Base-by-base conservation (phyloP, 1,140 invertebrate genomes). In the Drosophila pectinifera region DNA sequence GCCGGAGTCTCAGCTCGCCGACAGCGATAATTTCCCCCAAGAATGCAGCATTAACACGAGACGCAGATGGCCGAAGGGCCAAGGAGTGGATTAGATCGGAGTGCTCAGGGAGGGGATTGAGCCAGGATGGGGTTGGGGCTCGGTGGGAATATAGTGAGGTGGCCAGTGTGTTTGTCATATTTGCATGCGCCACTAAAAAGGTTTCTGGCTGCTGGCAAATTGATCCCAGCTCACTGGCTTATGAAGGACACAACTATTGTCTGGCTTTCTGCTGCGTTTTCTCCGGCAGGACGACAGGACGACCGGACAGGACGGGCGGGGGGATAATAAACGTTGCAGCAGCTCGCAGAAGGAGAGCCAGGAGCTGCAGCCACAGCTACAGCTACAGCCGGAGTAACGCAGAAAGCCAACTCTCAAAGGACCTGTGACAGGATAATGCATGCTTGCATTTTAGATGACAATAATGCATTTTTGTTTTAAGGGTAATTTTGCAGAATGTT, bases 361-460 rank as follows among this genome's bases (percentile, higher is more conserved):
- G 48, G 45, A 74, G 67, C 63, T 62, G 49, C 13, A 55, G 43
- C 38, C 46, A 6, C 4, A 28, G 41, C 24, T 22, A 48, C 3
- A 68, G 38, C 36, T 10, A 55, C 14, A 57, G 67, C 76, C 8
- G 3, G 34, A 64, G 59, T 49, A 67, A 73, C 83, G 79, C 65
- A 89, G 80, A 84, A 84, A 81, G 79, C 73, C 62, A 89, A 78
- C 61, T 91, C 90, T 82, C 90, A 89, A 82, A 91, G 90, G 90
- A 91, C 78, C 81, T 91, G 83, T 91, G 90, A 90, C 90, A 91
- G 84, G 86, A 88, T 91, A 91, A 91, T 91, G 90, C 86, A 91
- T 89, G 76, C 83, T 81, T 91, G 90, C 90, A 91, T 91, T 91
- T 89, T 84, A 91, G 81, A 91, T 91, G 83, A 91, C 83, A 89